These are phyloP conservation scores for Nebria brevicollis DNA, from an alignment of 2,888 invertebrate genomes.

Conservation along the genomic window DNA sequence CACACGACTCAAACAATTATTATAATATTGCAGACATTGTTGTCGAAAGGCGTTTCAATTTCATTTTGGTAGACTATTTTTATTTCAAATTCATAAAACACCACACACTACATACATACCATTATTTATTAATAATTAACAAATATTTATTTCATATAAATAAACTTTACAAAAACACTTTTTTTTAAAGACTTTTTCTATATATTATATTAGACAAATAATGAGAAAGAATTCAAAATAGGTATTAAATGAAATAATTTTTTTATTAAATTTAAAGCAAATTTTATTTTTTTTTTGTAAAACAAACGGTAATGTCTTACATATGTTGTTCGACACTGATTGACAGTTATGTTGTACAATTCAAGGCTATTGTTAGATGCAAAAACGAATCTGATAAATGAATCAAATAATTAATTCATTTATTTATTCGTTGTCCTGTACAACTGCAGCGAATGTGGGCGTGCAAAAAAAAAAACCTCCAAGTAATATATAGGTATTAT, in stretches of 20 bases:
- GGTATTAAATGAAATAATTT: too few relatives aligned
- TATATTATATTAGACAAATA: too few relatives aligned
- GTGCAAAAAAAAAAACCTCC: neutral
- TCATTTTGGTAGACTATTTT: neutral
- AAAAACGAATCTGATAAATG: neutral
- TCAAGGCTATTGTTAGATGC: neutral
- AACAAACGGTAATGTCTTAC: neutral
- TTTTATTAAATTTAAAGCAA: too few relatives aligned
- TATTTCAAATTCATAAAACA: too few relatives aligned
- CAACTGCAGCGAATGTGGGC: neutral
- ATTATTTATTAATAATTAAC: too few relatives aligned
- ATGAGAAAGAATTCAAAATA: too few relatives aligned
- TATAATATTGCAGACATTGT: conserved; percentile 14
- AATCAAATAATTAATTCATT: neutral
- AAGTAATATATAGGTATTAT: neutral
- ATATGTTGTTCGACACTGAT: neutral
- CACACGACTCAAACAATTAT: conserved; percentile 11
- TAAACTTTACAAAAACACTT: too few relatives aligned
- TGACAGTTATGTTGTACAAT: neutral
- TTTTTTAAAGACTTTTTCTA: too few relatives aligned
- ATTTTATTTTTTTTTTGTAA: neutral
- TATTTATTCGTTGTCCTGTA: neutral
- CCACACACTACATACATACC: too few relatives aligned
- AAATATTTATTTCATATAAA: too few relatives aligned
- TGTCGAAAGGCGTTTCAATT: neutral